Conservation (phyloP, 1,140 invertebrate species). For the Drosophila grimshawi region DNA sequence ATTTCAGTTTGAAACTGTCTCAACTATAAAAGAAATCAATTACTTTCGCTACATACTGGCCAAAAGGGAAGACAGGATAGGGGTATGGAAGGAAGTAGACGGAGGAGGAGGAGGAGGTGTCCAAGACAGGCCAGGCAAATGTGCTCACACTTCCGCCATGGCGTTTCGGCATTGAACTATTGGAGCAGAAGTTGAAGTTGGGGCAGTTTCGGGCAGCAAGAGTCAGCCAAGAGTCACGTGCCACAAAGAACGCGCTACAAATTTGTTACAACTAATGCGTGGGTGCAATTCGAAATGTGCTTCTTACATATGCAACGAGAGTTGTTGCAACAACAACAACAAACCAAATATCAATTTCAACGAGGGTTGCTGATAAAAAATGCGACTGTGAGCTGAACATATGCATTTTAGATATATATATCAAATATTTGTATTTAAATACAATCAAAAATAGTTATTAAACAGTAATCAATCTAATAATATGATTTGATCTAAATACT, state of each 20-base stretch:
- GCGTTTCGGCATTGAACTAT: constrained; percentile 42
- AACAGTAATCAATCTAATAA: no score
- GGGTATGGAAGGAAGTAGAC: background rate
- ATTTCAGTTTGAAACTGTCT: constrained; percentile 80
- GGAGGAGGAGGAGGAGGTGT: constrained; percentile 3
- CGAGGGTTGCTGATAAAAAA: constrained; percentile 3
- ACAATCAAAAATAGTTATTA: no score
- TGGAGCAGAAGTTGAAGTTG: constrained; percentile 5
- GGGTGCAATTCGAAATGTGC: constrained; percentile 79
- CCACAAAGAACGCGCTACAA: constrained; percentile 74
- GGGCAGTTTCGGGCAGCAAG: background rate
- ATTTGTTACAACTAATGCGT: constrained; percentile 83
- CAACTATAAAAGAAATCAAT: constrained; percentile 83
- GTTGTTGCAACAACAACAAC: constrained; percentile 7
- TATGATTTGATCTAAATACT: no score
- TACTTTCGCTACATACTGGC: constrained; percentile 69
- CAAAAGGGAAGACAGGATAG: no score
- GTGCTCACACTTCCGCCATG: constrained; percentile 75
- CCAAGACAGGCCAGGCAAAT: constrained; percentile 40
- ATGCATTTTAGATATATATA: no score
- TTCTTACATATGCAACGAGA: constrained; percentile 47
- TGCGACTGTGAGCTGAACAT: no score
- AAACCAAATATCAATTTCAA: constrained; percentile 7
- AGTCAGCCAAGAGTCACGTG: constrained; percentile 63
- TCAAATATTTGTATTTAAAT: no score